Evolutionary conservation across 2,888 invertebrate genomes (phyloP).

Genomic region (Abrostola tripartita): DNA sequence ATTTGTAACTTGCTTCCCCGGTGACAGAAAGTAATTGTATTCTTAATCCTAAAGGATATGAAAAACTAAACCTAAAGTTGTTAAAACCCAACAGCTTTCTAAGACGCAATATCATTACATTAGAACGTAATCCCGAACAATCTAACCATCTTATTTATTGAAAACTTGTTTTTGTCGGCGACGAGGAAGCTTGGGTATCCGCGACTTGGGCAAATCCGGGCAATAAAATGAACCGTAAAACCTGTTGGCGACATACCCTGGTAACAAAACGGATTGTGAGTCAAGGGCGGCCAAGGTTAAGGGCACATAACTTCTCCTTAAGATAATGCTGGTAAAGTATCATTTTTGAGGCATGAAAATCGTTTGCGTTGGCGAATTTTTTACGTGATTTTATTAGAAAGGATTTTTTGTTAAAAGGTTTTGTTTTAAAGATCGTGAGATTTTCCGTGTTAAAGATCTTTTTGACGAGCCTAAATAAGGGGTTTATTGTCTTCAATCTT

Average conservation of each 20-base stretch:
- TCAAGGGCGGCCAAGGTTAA: slow-evolving; percentile 76
- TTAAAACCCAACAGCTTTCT: slow-evolving; percentile 8
- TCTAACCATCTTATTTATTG: slow-evolving; percentile 68
- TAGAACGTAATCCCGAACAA: slow-evolving; percentile 40
- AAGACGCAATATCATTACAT: slow-evolving; percentile 36
- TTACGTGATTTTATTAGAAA: slow-evolving; percentile 20
- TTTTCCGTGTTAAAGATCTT: too few species aligned
- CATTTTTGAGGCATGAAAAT: slow-evolving; percentile 37
- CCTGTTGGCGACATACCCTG: slow-evolving; percentile 74
- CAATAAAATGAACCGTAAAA: slow-evolving; percentile 78
- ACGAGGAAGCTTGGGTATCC: slow-evolving; percentile 60
- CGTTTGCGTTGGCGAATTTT: slow-evolving; percentile 29
- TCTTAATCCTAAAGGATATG: background rate
- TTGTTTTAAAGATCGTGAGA: slow-evolving; percentile 6
- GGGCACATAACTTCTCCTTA: slow-evolving; percentile 50
- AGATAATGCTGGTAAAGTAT: slow-evolving; percentile 43
- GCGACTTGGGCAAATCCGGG: slow-evolving; percentile 63
- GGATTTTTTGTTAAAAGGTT: background rate
- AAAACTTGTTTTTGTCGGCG: slow-evolving; percentile 71
- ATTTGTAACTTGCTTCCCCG: too few species aligned
- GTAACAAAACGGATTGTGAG: slow-evolving; percentile 63
- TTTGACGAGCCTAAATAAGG: too few species aligned
- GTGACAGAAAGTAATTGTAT: background rate
- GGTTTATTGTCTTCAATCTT: too few species aligned
- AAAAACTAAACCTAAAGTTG: slow-evolving; percentile 12